Evolutionary conservation across 1,140 invertebrate species (phyloP), one percentile per base, ranked within the genome.

Genomic region (Neuroterus valhalla): DNA sequence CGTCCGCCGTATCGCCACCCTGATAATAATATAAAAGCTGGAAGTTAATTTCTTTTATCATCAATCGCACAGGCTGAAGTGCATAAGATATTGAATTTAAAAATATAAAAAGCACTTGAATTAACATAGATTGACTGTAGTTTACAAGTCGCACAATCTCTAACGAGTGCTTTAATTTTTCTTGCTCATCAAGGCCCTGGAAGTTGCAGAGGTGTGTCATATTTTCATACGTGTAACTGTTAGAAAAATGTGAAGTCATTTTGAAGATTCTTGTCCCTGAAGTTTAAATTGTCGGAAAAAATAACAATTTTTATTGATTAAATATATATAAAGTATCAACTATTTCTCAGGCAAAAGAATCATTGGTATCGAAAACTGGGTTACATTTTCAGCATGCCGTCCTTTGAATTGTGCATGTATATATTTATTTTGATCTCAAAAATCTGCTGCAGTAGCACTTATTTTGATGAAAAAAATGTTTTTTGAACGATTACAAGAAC

Each of bases 141-240:
- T 4, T 55, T 21, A 92, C 93, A 92, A 92, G 48, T 76, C 70
- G 93, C 91, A 89, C 76, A 71, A 81, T 73, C 66, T 84, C 78
- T 87, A 86, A 87, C 75, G 67, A 85, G 72, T 74, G 75, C 81
- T 87, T 88, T 76, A 81, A 88, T 86, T 87, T 86, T 89, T 90
- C 81, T 87, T 88, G 87, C 87, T 89, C 82, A 81, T 87, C 82
- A 85, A 91, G 89, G 89, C 90, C 82, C 82, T 87, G 89, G 90
- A 92, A 82, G 91, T 92, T 81, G 88, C 91, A 84, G 91, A 92
- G 89, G 91, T 92, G 90, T 91, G 91, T 91, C 84, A 78, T 78
- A 78, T 76, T 80, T 79, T 75, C 74, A 83, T 81, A 71, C 83
- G 80, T 80, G 75, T 71, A 72, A 76, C 76, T 71, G 44, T 72